Evolutionary conservation across 2,797 vertebrate genomes (phyloP).

Genomic region (Botia kubotai): DNA sequence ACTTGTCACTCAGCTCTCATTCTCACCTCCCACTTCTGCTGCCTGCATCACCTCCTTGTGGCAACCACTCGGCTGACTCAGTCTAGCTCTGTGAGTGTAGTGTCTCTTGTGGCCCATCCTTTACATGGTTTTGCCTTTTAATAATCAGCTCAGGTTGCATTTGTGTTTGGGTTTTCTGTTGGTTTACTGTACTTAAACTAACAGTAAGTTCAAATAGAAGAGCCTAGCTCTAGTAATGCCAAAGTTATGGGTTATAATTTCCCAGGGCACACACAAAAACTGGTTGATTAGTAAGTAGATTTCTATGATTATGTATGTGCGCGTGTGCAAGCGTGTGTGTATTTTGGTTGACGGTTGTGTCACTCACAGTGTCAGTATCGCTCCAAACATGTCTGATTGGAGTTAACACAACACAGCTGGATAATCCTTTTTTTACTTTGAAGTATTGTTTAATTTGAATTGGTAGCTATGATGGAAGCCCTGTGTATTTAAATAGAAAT

Average conservation of each 20-base stretch:
- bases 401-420: not conserved
- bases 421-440: not conserved
- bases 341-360: no score
- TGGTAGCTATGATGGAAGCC: not conserved
- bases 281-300: no score
- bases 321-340: no score
- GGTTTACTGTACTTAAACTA: not conserved
- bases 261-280: no score
- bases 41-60: conserved; percentile 63
- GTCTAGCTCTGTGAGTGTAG: conserved; percentile 13
- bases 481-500: no score
- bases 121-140: not conserved
- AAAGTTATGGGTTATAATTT: not conserved
- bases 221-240: not conserved
- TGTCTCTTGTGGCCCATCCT: conserved; percentile 3
- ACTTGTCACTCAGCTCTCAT: conserved; percentile 68
- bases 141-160: not conserved
- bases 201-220: not conserved
- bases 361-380: no score
- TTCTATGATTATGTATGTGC: no score
- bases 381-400: no score
- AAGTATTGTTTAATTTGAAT: not conserved
- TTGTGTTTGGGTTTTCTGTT: conserved; percentile 51
- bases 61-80: conserved; percentile 64
- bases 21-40: conserved; percentile 73